Evolutionary conservation across 2,113 vertebrate genomes (phyloP).

Genomic region (Centropus bengalensis): DNA sequence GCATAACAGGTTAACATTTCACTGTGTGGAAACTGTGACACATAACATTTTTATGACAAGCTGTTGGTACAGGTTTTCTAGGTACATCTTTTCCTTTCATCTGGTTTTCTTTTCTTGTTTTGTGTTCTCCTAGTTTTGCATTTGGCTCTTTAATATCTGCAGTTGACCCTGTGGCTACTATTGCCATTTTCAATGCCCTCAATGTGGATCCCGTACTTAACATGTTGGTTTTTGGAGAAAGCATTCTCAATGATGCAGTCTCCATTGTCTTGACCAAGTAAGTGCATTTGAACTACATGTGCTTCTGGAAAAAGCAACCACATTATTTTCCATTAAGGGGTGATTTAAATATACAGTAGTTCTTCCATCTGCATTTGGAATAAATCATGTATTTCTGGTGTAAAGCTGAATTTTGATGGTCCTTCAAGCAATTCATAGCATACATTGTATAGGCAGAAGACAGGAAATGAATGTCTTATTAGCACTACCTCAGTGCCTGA

Average conservation of each 20-base stretch:
- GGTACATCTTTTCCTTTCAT: neutral
- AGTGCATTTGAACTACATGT: neutral
- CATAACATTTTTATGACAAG: neutral
- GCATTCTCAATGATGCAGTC: slow-evolving; percentile 97
- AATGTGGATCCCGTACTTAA: slow-evolving; percentile 98
- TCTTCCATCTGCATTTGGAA: neutral
- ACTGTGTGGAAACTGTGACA: neutral
- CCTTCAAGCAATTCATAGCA: neutral
- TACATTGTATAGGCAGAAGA: neutral
- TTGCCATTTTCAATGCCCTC: slow-evolving; percentile 98
- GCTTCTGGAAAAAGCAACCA: neutral
- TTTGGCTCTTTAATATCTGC: slow-evolving; percentile 98
- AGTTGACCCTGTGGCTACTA: slow-evolving; percentile 96
- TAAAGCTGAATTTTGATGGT: neutral
- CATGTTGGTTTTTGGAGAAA: slow-evolving; percentile 99
- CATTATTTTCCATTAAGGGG: neutral
- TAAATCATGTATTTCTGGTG: neutral
- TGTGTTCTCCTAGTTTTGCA: slow-evolving; percentile 85
- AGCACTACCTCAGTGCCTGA: neutral
- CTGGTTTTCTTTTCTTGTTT: neutral
- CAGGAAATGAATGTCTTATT: neutral
- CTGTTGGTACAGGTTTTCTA: neutral
- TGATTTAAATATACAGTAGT: neutral
- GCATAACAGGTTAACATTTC: neutral
- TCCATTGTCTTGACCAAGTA: slow-evolving; percentile 99